These are phyloP conservation scores for Drosophila kurseongensis DNA, from an alignment of 1,140 invertebrate genomes.

Conservation along the genomic window DNA sequence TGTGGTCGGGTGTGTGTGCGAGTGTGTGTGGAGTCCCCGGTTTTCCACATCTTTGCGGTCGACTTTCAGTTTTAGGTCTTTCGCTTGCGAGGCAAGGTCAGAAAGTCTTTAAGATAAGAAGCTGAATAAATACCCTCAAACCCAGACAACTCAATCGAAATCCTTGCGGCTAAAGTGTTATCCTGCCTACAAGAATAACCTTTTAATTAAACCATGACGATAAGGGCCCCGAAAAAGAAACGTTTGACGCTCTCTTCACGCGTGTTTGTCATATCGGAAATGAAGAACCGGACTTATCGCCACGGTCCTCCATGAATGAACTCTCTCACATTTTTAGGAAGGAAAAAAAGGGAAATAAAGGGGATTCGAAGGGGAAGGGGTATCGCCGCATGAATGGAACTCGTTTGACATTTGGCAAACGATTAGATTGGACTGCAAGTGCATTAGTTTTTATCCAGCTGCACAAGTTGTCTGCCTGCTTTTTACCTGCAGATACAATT, in stretches of 20 bases:
- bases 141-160: conserved; percentile 64
- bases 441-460: conserved; percentile 74
- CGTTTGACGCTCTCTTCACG: conserved; percentile 76
- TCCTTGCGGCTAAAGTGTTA: conserved; percentile 16
- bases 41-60: conserved; percentile 40
- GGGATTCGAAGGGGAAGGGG: background rate
- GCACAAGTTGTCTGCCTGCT: conserved; percentile 25
- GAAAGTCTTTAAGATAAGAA: conserved; percentile 75
- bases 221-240: conserved; percentile 28
- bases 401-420: conserved; percentile 72
- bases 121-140: conserved; percentile 12
- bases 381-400: conserved; percentile 61
- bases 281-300: conserved; percentile 34
- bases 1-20: conserved; percentile 42
- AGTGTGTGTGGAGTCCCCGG: conserved; percentile 10
- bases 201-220: conserved; percentile 82
- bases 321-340: conserved; percentile 12
- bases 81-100: conserved; percentile 36
- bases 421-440: conserved; percentile 74
- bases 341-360: background rate
- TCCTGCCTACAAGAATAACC: conserved; percentile 79
- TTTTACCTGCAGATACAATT: conserved; percentile 66
- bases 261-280: conserved; percentile 70
- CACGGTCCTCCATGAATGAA: conserved; percentile 25
- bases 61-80: conserved; percentile 70